Base-by-base conservation (phyloP, 2,888 invertebrate genomes). In the Polydesmus complanatus region DNA sequence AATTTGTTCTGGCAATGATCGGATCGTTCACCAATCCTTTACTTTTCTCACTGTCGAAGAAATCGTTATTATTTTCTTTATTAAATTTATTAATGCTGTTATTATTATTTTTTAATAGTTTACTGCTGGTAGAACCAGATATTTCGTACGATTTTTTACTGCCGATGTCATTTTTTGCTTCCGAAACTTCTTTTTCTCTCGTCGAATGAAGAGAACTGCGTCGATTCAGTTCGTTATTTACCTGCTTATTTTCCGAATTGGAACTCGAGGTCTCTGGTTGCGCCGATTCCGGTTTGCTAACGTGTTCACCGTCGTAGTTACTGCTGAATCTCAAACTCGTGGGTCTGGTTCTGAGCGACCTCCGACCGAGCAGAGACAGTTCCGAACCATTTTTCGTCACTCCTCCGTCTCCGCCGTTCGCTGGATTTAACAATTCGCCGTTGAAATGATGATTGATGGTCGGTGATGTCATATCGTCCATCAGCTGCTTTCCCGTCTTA, bases 1-100 rank as follows among this genome's bases (percentile, higher is more conserved):
- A 64, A 64, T 54, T 61, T 65, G 52, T 65, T 66, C 27, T 73
- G 1, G 47, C 47, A 47, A 37, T 48, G 2, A 27, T 27, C n/a
- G 27, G 22, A 27, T 55, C 55, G 11, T 47, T 56, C 14, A 37
- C n/a, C 25, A 37, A 48, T 47, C 56, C 56, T 8, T 47, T 37
- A 8, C 14, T 5, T 37, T 37, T 37, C 5, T 14, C 37, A 37
- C 8, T 37, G 5, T 14, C 8, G n/a, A n/a, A n/a, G n/a, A n/a
- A n/a, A n/a, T n/a, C n/a, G n/a, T n/a, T n/a, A n/a, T n/a, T n/a
- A n/a, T n/a, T n/a, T n/a, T n/a, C n/a, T n/a, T n/a, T n/a, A n/a
- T n/a, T n/a, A n/a, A n/a, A n/a, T n/a, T n/a, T n/a, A n/a, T n/a
- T n/a, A n/a, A n/a, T n/a, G n/a, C n/a, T n/a, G n/a, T n/a, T n/a